Evolutionary conservation across 2,113 vertebrate genomes (phyloP), one percentile per base, ranked within the genome.

Genomic region (Notechis scutatus): DNA sequence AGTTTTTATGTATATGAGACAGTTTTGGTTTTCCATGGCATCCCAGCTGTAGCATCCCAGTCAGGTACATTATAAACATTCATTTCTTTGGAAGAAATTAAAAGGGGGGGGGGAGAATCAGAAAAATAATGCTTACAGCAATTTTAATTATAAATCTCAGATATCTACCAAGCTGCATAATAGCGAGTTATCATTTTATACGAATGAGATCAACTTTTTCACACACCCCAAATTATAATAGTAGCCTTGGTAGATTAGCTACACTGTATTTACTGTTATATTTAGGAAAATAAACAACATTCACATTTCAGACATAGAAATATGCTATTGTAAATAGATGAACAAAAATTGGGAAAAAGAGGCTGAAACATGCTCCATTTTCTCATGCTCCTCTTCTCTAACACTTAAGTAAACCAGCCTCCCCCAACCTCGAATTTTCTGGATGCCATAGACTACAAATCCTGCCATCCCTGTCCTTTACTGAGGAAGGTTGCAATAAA

Each of bases 281-380:
- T 85, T 95, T 95, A 81, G 92, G 94, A 94, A 95, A 96, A 95
- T 55, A 97, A 96, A 94, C 88, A 96, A 87, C 52, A 12, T 24
- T 95, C 96, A 91, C 89, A 81, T 92, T 92, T 97, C 96, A 94
- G 42, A 90, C 56, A 92, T 90, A 93, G 90, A 93, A 96, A 96
- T 94, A 59, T 95, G 64, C 57, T 91, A 90, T 91, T 90, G 47
- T 90, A 86, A 96, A 91, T 12, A 85, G 54, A 92, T 87, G 92
- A 96, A 96, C 39, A 57, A n/a, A 45, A 59, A 91, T 29, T 24
- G 12, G 4, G 95, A 93, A 91, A 85, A 94, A 94, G 88, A 91
- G 93, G 23, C 9, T 90, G 23, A 91, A 91, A 42, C 86, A 0
- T 9, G 47, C 47, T 50, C 47, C 86, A 92, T 95, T 94, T 93